These are phyloP conservation scores for Adelosebastes latens DNA, from an alignment of 2,797 vertebrate species.

Conservation along the genomic window DNA sequence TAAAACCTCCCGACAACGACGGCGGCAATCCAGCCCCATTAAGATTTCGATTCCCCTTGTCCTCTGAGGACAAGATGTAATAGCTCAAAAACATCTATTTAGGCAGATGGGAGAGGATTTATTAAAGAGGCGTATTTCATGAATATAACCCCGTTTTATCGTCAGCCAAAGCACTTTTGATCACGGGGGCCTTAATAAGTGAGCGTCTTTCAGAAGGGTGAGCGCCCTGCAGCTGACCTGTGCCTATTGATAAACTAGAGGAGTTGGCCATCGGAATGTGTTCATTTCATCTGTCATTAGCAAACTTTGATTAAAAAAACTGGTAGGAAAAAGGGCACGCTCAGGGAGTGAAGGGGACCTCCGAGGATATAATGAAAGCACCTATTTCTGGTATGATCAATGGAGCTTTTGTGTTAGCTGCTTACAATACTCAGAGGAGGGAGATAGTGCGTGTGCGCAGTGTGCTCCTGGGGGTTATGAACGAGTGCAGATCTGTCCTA, in stretches of 20 bases:
- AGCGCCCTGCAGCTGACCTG: constrained; percentile 51
- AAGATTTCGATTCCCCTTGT: constrained; percentile 55
- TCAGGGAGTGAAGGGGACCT: constrained; percentile 20
- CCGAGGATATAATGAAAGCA: constrained; percentile 53
- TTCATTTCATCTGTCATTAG: constrained; percentile 58
- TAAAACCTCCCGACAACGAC: constrained; percentile 32
- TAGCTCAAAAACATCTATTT: constrained; percentile 71
- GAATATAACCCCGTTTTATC: constrained; percentile 54
- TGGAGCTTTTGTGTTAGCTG: constrained; percentile 35
- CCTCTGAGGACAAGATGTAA: constrained; percentile 57
- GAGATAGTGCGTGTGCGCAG: constrained; percentile 15
- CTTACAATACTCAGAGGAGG: constrained; percentile 28
- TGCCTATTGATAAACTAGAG: constrained; percentile 54
- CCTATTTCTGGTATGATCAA: constrained; percentile 52
- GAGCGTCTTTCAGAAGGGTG: constrained; percentile 59
- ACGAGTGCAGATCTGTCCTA: constrained; percentile 33
- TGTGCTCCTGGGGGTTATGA: constrained; percentile 31
- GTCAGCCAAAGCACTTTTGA: constrained; percentile 60
- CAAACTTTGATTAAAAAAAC: constrained; percentile 54
- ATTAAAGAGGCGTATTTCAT: constrained; percentile 61
- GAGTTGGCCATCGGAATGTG: constrained; percentile 30
- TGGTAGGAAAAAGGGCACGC: not conserved
- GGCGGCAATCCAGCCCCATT: constrained; percentile 55
- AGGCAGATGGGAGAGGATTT: constrained; percentile 62
- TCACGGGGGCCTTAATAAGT: constrained; percentile 52